Evolutionary conservation across 2,113 vertebrate species (phyloP), one percentile per base, ranked within the genome.

Genomic region (Brachionichthys hirsutus): DNA sequence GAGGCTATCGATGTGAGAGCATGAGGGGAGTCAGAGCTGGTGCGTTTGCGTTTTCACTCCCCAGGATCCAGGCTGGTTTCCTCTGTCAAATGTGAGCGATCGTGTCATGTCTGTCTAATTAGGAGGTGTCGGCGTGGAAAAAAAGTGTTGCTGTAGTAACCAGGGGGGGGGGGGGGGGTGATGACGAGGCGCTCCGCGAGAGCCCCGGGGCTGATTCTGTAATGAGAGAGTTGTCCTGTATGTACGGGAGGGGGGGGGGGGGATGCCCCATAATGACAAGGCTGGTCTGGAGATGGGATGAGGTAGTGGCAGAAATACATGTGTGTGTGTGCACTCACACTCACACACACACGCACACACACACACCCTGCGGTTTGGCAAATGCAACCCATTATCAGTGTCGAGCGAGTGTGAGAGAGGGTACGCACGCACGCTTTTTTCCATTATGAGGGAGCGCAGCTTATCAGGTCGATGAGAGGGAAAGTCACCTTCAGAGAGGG

Each of bases 401-500:
- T 84, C 63, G 70, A 61, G 62, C 62, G 67, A 71, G 74, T 73
- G 12, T 20, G 67, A 44, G 71, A 47, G 63, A 61, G 60, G 47
- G 56, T 47, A 68, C 36, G 56, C 45, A 66, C 67, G 67, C 81
- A 76, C 70, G 66, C 68, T 78, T 82, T 64, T 88, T 80, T 78
- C 73, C 77, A 72, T 61, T 34, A 78, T 41, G 64, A 43, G 62
- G 80, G 62, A 51, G 73, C 41, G 56, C 54, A 79, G 74, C 85
- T 83, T 84, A 89, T 87, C 71, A 78, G 77, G 82, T 90, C 75
- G 85, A 73, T 81, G 77, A 73, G 58, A 84, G 51, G 63, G 76
- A 83, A 76, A 88, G 86, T 89, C 85, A 90, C 89, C 88, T 92
- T 91, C 88, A 87, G 80, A n/a, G n/a, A n/a, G n/a, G n/a, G n/a